phyloP scores from a whole-genome alignment of 1,140 invertebrate species.

The Lamellibrachia luymesi region DNA sequence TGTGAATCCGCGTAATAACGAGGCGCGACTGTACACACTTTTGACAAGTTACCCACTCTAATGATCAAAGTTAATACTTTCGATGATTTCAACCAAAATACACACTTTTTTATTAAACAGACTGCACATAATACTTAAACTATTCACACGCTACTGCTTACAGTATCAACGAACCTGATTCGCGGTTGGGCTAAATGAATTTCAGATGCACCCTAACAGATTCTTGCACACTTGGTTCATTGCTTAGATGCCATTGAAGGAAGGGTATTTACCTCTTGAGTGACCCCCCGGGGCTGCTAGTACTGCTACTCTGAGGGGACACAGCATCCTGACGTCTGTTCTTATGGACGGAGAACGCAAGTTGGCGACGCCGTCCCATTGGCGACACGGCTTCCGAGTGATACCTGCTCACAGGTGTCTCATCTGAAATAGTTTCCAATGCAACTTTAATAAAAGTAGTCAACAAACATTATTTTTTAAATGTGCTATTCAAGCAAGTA shows the following conservation, averaged over 20 bases:
- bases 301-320: not conserved
- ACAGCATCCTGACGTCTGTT: not conserved
- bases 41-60: too few species aligned
- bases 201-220: not conserved
- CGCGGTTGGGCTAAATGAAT: too few species aligned
- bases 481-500: too few species aligned
- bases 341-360: not conserved
- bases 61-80: too few species aligned
- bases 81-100: too few species aligned
- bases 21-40: too few species aligned
- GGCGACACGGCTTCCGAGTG: not conserved
- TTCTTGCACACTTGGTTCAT: not conserved
- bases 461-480: not conserved
- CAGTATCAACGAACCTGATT: too few species aligned
- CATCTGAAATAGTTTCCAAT: not conserved
- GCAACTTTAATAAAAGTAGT: not conserved
- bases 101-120: too few species aligned
- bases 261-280: not conserved
- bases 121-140: too few species aligned
- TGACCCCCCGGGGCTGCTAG: constrained; percentile 1
- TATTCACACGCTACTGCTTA: too few species aligned
- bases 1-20: too few species aligned
- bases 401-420: not conserved
- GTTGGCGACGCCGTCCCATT: not conserved
- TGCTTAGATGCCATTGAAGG: not conserved